Conservation (phyloP, 2,113 vertebrate species). For the Aptenodytes patagonicus region DNA sequence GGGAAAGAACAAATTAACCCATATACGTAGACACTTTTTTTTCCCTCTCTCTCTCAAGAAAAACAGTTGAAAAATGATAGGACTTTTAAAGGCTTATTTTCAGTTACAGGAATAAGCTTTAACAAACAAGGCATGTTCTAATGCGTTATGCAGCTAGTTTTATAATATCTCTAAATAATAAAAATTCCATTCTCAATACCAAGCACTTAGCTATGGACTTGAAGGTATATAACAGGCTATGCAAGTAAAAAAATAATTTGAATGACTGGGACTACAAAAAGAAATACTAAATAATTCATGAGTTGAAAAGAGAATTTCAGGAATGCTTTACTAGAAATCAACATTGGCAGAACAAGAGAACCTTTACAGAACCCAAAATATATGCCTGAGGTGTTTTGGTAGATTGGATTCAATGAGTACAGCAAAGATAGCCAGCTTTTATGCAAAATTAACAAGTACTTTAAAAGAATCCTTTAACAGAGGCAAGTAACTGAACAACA, state of each 20-base stretch:
- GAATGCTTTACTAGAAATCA: constrained; percentile 13
- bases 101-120: neutral
- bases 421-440: neutral
- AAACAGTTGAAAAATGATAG: neutral
- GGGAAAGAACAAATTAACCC: neutral
- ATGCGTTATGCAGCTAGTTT: constrained; percentile 20
- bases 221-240: neutral
- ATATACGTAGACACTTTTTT: neutral
- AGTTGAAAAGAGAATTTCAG: neutral
- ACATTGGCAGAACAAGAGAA: neutral
- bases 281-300: constrained; percentile 10
- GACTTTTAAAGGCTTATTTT: neutral
- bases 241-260: neutral
- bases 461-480: neutral
- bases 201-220: neutral
- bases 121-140: neutral
- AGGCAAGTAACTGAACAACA: neutral
- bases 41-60: neutral
- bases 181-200: neutral
- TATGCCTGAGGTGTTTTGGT: neutral
- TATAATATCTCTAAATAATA: neutral
- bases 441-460: neutral
- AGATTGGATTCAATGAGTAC: neutral
- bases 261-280: neutral
- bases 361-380: neutral